These are phyloP conservation scores for Drosophila fuyamai DNA, from an alignment of 1,140 invertebrate genomes.

Conservation along the genomic window DNA sequence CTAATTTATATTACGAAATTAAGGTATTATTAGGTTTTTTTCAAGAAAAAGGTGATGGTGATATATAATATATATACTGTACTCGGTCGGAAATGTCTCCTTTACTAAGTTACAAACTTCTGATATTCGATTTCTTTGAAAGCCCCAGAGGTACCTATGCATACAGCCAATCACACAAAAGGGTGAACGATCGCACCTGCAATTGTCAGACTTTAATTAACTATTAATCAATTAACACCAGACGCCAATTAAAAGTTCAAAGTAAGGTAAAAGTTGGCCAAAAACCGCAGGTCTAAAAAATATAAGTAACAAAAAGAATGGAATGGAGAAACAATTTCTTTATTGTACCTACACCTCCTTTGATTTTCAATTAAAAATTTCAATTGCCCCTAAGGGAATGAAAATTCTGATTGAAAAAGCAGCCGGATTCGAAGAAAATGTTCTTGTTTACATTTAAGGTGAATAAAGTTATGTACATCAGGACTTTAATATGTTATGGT, in stretches of 20 bases:
- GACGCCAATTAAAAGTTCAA: constrained; percentile 33
- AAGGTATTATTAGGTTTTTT: too few relatives aligned
- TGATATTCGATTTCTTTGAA: too few relatives aligned
- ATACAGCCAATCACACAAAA: background rate
- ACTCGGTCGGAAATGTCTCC: too few relatives aligned
- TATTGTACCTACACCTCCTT: background rate
- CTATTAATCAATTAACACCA: constrained; percentile 43
- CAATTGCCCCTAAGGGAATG: background rate
- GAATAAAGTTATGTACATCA: background rate
- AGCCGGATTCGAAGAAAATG: constrained; percentile 9
- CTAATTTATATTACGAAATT: too few relatives aligned
- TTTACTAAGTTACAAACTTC: too few relatives aligned
- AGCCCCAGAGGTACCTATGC: background rate
- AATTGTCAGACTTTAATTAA: constrained; percentile 44
- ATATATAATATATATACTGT: too few relatives aligned
- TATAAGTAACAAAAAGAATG: background rate
- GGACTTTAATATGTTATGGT: constrained; percentile 5
- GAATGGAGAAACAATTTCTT: background rate
- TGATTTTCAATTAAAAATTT: constrained; percentile 42
- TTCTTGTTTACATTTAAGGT: constrained; percentile 11
- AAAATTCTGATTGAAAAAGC: constrained; percentile 9
- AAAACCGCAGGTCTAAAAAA: background rate
- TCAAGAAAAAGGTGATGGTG: too few relatives aligned
- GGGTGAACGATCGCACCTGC: constrained; percentile 15
- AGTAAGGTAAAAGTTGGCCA: constrained; percentile 14